These are phyloP conservation scores for Gymnogyps californianus DNA, from an alignment of 2,113 vertebrate species.

Conservation along the genomic window DNA sequence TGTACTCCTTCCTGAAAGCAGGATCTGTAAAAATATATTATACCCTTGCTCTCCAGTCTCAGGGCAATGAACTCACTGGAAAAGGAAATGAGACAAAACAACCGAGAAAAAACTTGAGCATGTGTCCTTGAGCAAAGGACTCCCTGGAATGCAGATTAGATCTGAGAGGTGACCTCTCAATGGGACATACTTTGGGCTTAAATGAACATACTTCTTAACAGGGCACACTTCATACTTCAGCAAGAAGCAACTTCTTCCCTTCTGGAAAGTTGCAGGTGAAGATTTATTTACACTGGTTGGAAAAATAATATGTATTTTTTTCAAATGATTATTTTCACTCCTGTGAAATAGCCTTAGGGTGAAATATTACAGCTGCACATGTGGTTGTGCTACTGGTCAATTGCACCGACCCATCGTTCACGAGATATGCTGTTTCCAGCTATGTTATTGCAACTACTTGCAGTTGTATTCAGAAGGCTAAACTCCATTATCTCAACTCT, in stretches of 20 bases:
- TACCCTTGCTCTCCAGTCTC: not conserved
- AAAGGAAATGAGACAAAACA: not conserved
- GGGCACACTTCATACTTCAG: not conserved
- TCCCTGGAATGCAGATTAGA: not conserved
- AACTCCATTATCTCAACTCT: not conserved
- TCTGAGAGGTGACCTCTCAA: not conserved
- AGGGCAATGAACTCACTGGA: not conserved
- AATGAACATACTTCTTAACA: not conserved
- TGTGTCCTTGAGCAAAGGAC: not conserved
- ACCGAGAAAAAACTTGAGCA: not conserved
- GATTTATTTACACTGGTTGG: not conserved
- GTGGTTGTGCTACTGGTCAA: not conserved
- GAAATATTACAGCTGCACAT: not conserved
- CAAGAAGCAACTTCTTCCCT: not conserved
- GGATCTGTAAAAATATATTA: not conserved
- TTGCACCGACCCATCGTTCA: not conserved
- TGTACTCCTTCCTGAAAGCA: not conserved
- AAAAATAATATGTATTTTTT: not conserved
- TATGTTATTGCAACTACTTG: not conserved
- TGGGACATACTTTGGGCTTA: not conserved
- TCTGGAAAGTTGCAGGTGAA: not conserved
- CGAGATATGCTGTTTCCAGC: not conserved
- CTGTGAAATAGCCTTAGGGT: not conserved
- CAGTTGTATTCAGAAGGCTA: not conserved
- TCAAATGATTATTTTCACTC: not conserved